Base-by-base conservation (phyloP, 2,797 vertebrate genomes). In the Sylvia borin region DNA sequence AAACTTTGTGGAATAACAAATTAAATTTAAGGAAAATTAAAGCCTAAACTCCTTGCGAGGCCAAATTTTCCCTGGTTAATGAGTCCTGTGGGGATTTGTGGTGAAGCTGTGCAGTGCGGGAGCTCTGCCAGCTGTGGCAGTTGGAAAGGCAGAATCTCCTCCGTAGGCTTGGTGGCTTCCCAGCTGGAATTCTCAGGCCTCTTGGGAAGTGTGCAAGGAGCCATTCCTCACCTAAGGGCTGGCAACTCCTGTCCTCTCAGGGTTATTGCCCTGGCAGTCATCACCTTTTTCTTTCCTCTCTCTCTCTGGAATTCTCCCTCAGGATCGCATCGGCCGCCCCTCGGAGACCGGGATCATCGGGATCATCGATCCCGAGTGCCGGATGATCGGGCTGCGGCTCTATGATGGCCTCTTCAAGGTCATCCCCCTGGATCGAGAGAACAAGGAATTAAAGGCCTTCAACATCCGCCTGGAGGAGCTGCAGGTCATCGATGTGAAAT, bases 341-440 rank as follows among this genome's bases (percentile, higher is more conserved):
- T 99, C 99, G 1, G 99, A 99, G 97, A 99, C 99, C 0, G 99
- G 99, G 31, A 99, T 99, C 53, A 99, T 99, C 2, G 99, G 99
- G 71, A 99, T 99, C 67, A 99, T 99, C 32, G 99, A 99, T 90
- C 99, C 99, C 0, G 99, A 99, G 95, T 99, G 99, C 95, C 98
- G 99, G 21, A 99, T 99, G 99, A 99, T 99, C 7, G 99, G 99
- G 29, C 96, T 99, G 91, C 97, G 99, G 24, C 98, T 99, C 64
- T 99, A 99, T 1, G 99, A 99, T 1, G 99, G 99, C 13, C 97
- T 99, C 62, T 99, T 99, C 91, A 99, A 99, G 96, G 99, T 99
- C 80, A 99, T 99, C 70, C 99, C 99, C 1, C 90, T 99, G 91
- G 99, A 99, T 74, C 95, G 99, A 16, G 99, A 99, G 80, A 99